Evolutionary conservation across 2,888 invertebrate species (phyloP), one percentile per base, ranked within the genome.

Genomic region (Meiosimyza decipiens): DNA sequence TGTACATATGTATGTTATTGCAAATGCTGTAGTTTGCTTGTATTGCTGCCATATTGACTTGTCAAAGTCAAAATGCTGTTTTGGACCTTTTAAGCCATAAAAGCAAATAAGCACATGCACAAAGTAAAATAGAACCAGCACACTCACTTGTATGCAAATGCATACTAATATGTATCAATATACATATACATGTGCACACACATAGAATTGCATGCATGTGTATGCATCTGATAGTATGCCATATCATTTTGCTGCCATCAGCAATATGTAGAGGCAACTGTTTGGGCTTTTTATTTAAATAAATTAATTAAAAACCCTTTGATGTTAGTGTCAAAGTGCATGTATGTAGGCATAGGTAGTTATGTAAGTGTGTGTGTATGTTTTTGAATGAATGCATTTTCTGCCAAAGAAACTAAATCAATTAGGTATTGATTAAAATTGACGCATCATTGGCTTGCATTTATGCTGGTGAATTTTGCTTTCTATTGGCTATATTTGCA

Each of bases 41-140:
- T 40, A 40, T 40, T 40, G 9, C 40, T 40, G 22, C 68, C 15
- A 68, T 68, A 68, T 59, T 68, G 68, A 68, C 68, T 68, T 59
- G 49, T 68, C 68, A 68, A 68, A 68, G 68, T 68, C 68, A 68
- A 59, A 68, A 59, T 59, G 55, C 22, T 54, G 67, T 47, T 33
- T 57, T 57, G 59, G 49, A 47, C 64, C 64, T 68, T n/a, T 59
- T 50, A 57, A 68, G 68, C 59, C 68, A 18, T 49, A 57, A 68
- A 68, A 50, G 68, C 68, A 50, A 47, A 67, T n/a, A 67, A 54
- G 33, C 16, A 66, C 66, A 40, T 40, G 40, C 9, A 62, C 22
- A 54, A 52, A 54, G 16, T 6, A 63, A n/a, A 16, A 33, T 15
- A 47, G 7, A 15, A 47, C 18, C 59, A 13, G 16, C 18, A 68